Percentiles rank a stretch among this genome's conserved stretches.
Evolutionary conservation across 2,888 invertebrate genomes (phyloP).

Genomic region (Anoplius nigerrimus): DNA sequence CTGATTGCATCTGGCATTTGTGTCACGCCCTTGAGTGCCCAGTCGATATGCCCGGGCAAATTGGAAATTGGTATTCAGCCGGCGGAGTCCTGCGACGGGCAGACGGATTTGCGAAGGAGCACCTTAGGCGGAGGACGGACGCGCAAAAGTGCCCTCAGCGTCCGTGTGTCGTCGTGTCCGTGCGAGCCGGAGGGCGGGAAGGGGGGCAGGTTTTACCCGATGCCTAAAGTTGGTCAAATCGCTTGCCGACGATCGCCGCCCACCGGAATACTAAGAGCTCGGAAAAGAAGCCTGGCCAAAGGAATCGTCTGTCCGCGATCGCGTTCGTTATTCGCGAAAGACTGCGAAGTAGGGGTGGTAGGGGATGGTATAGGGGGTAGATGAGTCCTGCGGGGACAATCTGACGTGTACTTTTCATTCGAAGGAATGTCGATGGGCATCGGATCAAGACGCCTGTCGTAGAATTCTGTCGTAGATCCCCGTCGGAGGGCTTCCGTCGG

Average conservation of each 20-base stretch:
- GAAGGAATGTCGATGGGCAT: too few species aligned
- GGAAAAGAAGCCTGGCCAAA: slow-evolving; percentile 22
- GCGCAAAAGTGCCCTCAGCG: slow-evolving; percentile 36
- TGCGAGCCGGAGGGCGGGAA: slow-evolving; percentile 39
- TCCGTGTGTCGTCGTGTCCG: slow-evolving; percentile 40
- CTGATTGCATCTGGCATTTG: slow-evolving; percentile 75
- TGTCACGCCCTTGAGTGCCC: slow-evolving; percentile 74
- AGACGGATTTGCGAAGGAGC: slow-evolving; percentile 74
- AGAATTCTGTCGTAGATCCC: too few species aligned
- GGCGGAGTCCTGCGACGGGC: slow-evolving; percentile 61
- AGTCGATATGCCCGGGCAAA: slow-evolving; percentile 74
- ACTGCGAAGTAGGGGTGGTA: too few species aligned
- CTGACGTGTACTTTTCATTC: too few species aligned
- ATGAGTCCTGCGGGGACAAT: too few species aligned
- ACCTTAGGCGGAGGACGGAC: slow-evolving; percentile 55
- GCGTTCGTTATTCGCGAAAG: too few species aligned
- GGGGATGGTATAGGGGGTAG: too few species aligned
- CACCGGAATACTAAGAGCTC: slow-evolving; percentile 65
- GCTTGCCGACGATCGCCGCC: slow-evolving; percentile 65
- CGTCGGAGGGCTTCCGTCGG: too few species aligned
- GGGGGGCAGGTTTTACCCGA: slow-evolving; percentile 37
- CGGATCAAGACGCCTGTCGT: too few species aligned
- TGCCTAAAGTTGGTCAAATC: slow-evolving; percentile 72
- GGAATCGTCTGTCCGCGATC: background rate
- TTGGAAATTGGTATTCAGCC: slow-evolving; percentile 72